Evolutionary conservation across 1,140 invertebrate genomes (phyloP).

Genomic region (Drosophila sp.): DNA sequence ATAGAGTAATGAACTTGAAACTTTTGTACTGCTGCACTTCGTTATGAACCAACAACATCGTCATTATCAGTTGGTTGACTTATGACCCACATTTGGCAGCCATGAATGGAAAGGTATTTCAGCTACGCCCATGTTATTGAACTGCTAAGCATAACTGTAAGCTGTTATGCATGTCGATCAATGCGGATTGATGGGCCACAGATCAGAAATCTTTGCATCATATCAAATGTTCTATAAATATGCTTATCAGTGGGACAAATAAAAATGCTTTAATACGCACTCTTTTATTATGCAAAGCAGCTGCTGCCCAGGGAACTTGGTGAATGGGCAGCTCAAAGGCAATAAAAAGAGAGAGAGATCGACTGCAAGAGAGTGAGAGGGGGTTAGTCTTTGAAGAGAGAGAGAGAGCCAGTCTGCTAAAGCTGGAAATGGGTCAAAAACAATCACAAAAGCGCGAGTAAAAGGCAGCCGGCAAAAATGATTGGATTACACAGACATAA

Average conservation of each 20-base stretch:
- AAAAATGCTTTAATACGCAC: conserved; percentile 4
- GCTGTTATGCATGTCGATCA: conserved; percentile 8
- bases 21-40: conserved; percentile 17
- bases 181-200: conserved; percentile 16
- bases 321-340: conserved; percentile 45
- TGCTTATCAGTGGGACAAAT: conserved; percentile 17
- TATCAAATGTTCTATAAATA: conserved; percentile 39
- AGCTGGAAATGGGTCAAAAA: conserved; percentile 64
- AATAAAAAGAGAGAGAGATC: conserved; percentile 14
- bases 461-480: conserved; percentile 72
- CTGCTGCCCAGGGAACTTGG: conserved; percentile 9
- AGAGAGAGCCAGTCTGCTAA: neutral
- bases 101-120: conserved; percentile 14
- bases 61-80: conserved; percentile 25
- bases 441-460: conserved; percentile 61
- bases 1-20: conserved; percentile 67
- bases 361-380: conserved; percentile 29
- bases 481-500: conserved; percentile 36
- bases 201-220: conserved; percentile 21
- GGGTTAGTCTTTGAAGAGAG: neutral
- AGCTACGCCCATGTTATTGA: neutral
- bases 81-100: conserved; percentile 28
- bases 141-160: conserved; percentile 32
- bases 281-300: conserved; percentile 48
- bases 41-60: neutral